A percentile compares a stretch with the other conserved stretches of the same genome.
phyloP scores from a whole-genome alignment of 2,888 invertebrate genomes.

The Willowsia nigromaculata region DNA sequence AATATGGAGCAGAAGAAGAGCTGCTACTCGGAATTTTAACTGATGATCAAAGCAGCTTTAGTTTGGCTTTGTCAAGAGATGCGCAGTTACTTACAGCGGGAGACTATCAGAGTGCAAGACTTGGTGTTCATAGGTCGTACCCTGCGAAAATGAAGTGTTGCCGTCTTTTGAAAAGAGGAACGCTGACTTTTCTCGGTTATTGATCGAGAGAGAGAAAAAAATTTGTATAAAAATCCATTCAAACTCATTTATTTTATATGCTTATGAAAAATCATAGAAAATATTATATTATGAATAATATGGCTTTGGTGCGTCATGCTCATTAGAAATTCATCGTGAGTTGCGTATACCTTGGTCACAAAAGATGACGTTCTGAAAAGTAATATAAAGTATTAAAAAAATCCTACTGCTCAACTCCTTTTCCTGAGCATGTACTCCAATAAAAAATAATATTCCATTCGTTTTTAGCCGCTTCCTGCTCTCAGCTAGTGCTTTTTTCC shows the following conservation, averaged over 20 bases:
- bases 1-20: not conserved
- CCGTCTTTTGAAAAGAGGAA: not conserved
- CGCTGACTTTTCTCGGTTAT: not conserved
- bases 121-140: not conserved
- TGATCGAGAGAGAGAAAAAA: not conserved
- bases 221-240: not conserved
- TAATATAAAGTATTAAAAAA: not conserved
- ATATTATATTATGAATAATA: not conserved
- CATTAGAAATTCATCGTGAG: constrained; percentile 44
- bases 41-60: not conserved
- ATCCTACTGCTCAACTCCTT: not conserved
- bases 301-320: not conserved
- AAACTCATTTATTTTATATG: not conserved
- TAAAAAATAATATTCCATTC: not conserved
- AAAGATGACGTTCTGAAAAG: not conserved
- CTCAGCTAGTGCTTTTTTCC: constrained; percentile 7
- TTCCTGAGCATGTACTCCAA: not conserved
- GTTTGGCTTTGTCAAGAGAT: not conserved
- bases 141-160: not conserved
- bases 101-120: not conserved
- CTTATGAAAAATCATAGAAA: not conserved
- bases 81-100: not conserved
- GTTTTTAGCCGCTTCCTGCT: constrained; percentile 44
- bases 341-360: not conserved
- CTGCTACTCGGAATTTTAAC: not conserved